A percentile compares a stretch with the other conserved stretches of the same genome.
phyloP scores from a whole-genome alignment of 2,888 invertebrate species.

The Nipponacmea schrenckii region DNA sequence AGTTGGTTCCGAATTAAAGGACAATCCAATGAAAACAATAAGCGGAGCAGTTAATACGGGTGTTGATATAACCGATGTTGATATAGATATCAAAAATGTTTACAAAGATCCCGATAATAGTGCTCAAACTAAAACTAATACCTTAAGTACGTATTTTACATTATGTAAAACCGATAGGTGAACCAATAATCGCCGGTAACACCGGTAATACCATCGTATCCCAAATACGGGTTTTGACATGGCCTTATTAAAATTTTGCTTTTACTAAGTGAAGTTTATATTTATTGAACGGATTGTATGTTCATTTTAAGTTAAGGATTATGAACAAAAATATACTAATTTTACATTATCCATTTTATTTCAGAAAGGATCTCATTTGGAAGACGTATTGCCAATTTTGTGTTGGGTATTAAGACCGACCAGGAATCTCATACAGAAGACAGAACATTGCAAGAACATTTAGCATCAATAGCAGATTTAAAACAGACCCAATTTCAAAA shows the following conservation, averaged over 20 bases:
- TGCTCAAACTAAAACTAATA: neutral
- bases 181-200: too few relatives aligned
- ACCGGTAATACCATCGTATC: too few relatives aligned
- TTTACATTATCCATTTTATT: too few relatives aligned
- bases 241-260: too few relatives aligned
- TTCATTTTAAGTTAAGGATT: too few relatives aligned
- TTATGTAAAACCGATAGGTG: too few relatives aligned
- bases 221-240: too few relatives aligned
- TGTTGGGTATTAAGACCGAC: conserved; percentile 7
- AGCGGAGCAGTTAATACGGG: neutral
- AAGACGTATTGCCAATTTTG: conserved; percentile 13
- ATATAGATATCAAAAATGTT: conserved; percentile 3
- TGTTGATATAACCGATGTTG: neutral
- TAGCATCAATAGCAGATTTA: conserved; percentile 7
- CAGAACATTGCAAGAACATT: conserved; percentile 7
- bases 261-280: too few relatives aligned
- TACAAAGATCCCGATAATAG: neutral
- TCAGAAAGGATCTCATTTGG: neutral
- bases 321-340: too few relatives aligned
- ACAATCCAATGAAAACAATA: neutral
- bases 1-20: too few relatives aligned
- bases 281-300: too few relatives aligned
- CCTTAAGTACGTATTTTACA: too few relatives aligned
- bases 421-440: conserved; percentile 6
- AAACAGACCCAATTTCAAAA: conserved; percentile 11